phyloP scores from a whole-genome alignment of 2,797 vertebrate genomes.

The Parambassis ranga region DNA sequence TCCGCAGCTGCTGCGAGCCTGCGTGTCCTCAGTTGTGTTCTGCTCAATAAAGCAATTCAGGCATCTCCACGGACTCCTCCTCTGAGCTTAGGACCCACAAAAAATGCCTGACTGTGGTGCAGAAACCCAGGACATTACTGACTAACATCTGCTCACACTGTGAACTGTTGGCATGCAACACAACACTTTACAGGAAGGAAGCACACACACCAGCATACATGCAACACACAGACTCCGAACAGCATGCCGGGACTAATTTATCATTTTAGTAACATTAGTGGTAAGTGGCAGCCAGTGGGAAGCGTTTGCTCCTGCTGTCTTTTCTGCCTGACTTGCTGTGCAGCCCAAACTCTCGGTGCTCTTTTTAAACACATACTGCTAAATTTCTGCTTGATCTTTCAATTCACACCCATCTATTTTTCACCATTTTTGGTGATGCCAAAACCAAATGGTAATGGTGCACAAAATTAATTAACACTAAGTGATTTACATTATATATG shows the following conservation, averaged over 20 bases:
- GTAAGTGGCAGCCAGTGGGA: constrained; percentile 67
- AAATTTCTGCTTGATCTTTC: constrained; percentile 20
- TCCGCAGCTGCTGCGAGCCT: constrained; percentile 44
- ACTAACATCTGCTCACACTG: constrained; percentile 79
- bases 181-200: constrained; percentile 50
- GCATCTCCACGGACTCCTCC: constrained; percentile 61
- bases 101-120: constrained; percentile 50
- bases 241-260: constrained; percentile 57
- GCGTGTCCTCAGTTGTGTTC: constrained; percentile 61
- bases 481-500: no score
- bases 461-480: background rate
- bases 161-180: constrained; percentile 66
- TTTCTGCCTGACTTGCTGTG: constrained; percentile 46
- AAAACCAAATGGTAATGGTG: background rate
- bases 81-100: constrained; percentile 61
- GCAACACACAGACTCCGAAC: constrained; percentile 33
- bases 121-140: constrained; percentile 59
- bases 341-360: constrained; percentile 19
- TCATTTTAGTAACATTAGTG: constrained; percentile 71
- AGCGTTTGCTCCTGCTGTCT: constrained; percentile 57
- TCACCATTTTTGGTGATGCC: background rate
- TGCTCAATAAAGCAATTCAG: constrained; percentile 68
- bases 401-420: constrained; percentile 23
- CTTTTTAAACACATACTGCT: constrained; percentile 11
- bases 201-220: constrained; percentile 31